Percentiles rank a stretch among this genome's conserved stretches.
These are phyloP conservation scores for Aphrophora alni DNA, from an alignment of 2,888 invertebrate species.

Conservation along the genomic window DNA sequence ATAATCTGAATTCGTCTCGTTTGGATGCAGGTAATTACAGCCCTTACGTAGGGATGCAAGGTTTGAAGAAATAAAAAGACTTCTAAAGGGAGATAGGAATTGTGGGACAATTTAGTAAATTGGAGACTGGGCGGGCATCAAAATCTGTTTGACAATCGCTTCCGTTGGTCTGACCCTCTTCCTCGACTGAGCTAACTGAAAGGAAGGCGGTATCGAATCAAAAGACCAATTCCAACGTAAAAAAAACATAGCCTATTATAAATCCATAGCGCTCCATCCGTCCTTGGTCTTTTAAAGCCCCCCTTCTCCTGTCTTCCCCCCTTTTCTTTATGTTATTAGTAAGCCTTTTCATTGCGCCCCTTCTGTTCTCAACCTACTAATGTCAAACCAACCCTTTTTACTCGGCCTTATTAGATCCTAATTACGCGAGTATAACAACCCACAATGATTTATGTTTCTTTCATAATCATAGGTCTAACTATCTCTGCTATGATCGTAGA, in stretches of 20 bases:
- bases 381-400: not conserved
- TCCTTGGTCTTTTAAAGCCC: too few relatives aligned
- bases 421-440: not conserved
- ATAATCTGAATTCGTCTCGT: not conserved
- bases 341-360: not conserved
- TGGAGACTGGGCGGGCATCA: not conserved
- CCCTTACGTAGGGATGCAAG: not conserved
- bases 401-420: not conserved
- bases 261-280: not conserved
- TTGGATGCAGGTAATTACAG: not conserved
- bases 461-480: too few relatives aligned
- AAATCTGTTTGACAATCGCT: conserved; percentile 21
- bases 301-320: not conserved
- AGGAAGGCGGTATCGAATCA: conserved; percentile 10
- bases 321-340: not conserved
- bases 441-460: not conserved
- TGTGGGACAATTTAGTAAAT: conserved; percentile 13
- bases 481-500: too few relatives aligned
- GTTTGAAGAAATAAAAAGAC: too few relatives aligned
- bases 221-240: not conserved
- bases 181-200: not conserved
- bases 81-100: not conserved
- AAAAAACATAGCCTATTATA: conserved; percentile 18
- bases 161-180: conserved; percentile 6
- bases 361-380: not conserved